phyloP scores from a whole-genome alignment of 1,140 invertebrate species.

The Charaxes varanes region DNA sequence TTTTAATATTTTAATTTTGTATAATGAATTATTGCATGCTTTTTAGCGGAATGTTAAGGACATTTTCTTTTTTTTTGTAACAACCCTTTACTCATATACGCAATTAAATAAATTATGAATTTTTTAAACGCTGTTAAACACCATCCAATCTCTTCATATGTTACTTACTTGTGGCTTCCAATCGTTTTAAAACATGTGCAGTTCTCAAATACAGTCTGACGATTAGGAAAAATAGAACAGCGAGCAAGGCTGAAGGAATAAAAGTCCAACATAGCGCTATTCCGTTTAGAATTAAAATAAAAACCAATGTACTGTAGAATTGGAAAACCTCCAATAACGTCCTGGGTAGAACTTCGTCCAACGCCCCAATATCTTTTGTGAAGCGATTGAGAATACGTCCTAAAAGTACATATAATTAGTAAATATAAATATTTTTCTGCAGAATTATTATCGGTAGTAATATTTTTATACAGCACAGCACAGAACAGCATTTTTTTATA shows the following conservation, averaged over 20 bases:
- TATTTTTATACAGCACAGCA: too few species aligned
- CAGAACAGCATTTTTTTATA: too few species aligned
- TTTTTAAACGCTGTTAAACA: too few species aligned
- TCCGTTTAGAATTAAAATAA: slow-evolving; percentile 79
- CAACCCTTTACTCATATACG: too few species aligned
- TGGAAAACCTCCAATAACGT: slow-evolving; percentile 86
- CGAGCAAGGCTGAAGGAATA: slow-evolving; percentile 78
- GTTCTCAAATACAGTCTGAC: slow-evolving; percentile 85
- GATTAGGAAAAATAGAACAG: slow-evolving; percentile 82
- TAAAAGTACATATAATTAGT: slow-evolving; percentile 20
- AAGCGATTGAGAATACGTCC: slow-evolving; percentile 85
- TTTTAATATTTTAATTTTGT: too few species aligned
- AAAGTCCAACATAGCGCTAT: slow-evolving; percentile 84
- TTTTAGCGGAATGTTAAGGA: too few species aligned
- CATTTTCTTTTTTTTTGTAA: too few species aligned
- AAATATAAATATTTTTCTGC: slow-evolving; percentile 3
- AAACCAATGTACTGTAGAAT: slow-evolving; percentile 76
- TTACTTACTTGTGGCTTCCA: slow-evolving; percentile 86
- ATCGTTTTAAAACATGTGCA: slow-evolving; percentile 87
- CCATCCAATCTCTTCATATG: too few species aligned
- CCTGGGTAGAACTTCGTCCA: slow-evolving; percentile 90
- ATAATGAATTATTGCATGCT: too few species aligned
- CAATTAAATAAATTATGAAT: too few species aligned
- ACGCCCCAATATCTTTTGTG: slow-evolving; percentile 83
- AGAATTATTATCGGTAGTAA: too few species aligned